Base-by-base conservation (phyloP, 2,888 invertebrate genomes). In the Parnassius mnemosyne region DNA sequence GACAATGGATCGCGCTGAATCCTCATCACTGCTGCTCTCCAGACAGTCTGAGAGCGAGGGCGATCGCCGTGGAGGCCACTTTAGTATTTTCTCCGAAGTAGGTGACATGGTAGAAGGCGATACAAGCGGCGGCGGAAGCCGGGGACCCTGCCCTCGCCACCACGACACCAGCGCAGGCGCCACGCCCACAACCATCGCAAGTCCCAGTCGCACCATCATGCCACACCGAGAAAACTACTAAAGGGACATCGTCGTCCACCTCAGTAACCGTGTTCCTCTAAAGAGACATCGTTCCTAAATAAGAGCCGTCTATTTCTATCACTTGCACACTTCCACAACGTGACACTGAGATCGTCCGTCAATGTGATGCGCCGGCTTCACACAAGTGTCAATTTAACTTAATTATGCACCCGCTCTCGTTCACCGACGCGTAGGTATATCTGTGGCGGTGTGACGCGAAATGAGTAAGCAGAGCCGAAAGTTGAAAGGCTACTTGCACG, bases 121-220 rank as follows among this genome's bases (percentile, higher is more conserved):
- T 11, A 77, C 70, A 73, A 85, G 71, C 63, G 81, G 83, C 63
- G 79, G 69, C 41, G 81, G 80, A 70, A 84, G 66, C 77, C 16
- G 47, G 46, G 81, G 72, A 1, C 81, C 80, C 65, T 84, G 82
- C 0, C 89, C 88, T 47, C 89, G 84, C 90, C 89, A 89, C 91
- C 90, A 90, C 53, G 91, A 89, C 69, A 92, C 88, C 69, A 91
- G 72, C 62, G 89, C 90, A 61, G 92, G 92, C 65, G 92, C 90
- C 69, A 92, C 92, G 41, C 92, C 92, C 58, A 92, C 91, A 63
- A 92, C 91, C 91, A 92, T 92, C 66, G 92, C 92, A 65, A 92
- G 68, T 41, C 90, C 85, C 70, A 92, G 73, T 16, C 85, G 83
- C 69, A 92, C 92, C 92, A 92, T 92, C 66, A 66, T 82, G 54